phyloP scores from a whole-genome alignment of 2,113 vertebrate genomes.

The Tachysurus vachellii region DNA sequence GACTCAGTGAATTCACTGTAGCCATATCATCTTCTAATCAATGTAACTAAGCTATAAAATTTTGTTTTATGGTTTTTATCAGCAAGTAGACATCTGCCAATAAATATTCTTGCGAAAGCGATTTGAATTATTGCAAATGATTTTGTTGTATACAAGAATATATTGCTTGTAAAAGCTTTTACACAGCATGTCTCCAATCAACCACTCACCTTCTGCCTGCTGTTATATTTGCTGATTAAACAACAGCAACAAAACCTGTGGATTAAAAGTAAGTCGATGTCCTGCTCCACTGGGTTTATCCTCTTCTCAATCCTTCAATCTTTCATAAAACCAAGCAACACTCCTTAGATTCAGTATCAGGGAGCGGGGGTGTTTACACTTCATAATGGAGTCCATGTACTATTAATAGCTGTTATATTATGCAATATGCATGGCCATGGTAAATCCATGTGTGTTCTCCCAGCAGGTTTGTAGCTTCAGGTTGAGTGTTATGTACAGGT shows the following conservation, averaged over 20 bases:
- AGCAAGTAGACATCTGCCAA: not conserved
- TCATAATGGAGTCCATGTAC: constrained; percentile 23
- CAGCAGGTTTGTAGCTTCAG: constrained; percentile 14
- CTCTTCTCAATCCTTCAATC: not conserved
- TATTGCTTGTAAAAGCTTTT: constrained; percentile 12
- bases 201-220: not conserved
- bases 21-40: not conserved
- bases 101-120: constrained; percentile 6
- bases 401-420: constrained; percentile 51
- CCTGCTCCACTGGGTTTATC: constrained; percentile 33
- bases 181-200: not conserved
- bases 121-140: constrained; percentile 23
- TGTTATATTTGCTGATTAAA: constrained; percentile 23
- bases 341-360: constrained; percentile 19
- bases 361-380: constrained; percentile 29
- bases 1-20: not conserved
- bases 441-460: constrained; percentile 41
- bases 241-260: constrained; percentile 11
- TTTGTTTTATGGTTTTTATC: not conserved
- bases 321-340: constrained; percentile 17
- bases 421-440: constrained; percentile 37
- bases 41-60: not conserved
- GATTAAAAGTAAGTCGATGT: constrained; percentile 33
- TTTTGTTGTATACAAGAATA: not conserved
- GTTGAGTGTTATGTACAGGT: not conserved